Conservation (phyloP, 2,797 vertebrate species). For the Catostomus latipinnis region DNA sequence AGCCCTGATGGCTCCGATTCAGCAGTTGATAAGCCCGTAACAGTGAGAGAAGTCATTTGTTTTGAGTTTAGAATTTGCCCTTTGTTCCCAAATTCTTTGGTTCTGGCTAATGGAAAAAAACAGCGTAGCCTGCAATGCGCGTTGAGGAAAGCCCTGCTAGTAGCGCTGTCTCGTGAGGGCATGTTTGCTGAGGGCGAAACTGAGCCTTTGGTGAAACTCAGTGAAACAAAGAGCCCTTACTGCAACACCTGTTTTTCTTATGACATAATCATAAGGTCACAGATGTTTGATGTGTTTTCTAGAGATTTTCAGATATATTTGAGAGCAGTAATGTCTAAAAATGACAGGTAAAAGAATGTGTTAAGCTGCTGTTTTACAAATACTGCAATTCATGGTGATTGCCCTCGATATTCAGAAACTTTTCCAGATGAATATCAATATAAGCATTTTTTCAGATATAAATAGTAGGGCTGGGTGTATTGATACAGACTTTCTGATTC, state of each 20-base stretch:
- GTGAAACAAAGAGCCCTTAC: slow-evolving; percentile 18
- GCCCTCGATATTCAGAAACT: too few relatives aligned
- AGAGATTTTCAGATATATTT: neutral
- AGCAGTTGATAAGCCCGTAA: slow-evolving; percentile 21
- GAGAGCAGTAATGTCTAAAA: neutral
- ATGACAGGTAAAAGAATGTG: neutral
- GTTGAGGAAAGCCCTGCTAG: slow-evolving; percentile 20
- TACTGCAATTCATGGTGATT: neutral
- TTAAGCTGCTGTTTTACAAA: neutral
- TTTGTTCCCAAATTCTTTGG: slow-evolving; percentile 10
- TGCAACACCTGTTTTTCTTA: slow-evolving; percentile 54
- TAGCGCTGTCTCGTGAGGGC: slow-evolving; percentile 5
- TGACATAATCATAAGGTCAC: slow-evolving; percentile 36
- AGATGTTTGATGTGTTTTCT: neutral
- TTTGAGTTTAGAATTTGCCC: slow-evolving; percentile 13
- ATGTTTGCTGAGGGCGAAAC: slow-evolving; percentile 27
- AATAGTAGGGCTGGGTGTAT: too few relatives aligned
- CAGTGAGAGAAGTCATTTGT: slow-evolving; percentile 29
- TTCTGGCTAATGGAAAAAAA: neutral
- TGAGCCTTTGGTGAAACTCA: slow-evolving; percentile 9
- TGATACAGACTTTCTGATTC: too few relatives aligned
- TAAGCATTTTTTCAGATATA: too few relatives aligned
- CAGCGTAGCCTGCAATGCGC: too few relatives aligned
- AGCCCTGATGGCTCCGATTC: slow-evolving; percentile 3
- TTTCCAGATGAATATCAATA: too few relatives aligned